Base-by-base conservation (phyloP, 2,797 vertebrate species). In the Neosilurus hyrtlii region DNA sequence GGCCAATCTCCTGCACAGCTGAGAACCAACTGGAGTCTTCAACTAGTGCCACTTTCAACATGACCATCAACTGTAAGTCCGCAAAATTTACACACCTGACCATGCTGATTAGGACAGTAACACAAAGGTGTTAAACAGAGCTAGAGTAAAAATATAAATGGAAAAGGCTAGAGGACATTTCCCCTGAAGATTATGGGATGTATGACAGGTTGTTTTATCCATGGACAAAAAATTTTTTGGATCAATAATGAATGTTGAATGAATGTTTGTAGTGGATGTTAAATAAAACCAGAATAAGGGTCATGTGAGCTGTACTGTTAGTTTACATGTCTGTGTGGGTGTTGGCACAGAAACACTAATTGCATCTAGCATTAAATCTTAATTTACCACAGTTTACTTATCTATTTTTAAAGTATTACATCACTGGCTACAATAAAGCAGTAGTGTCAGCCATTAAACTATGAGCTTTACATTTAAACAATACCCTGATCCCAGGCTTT, bases 61-160 rank as follows among this genome's bases (percentile, higher is more conserved):
- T 93, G 63, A 88, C 88, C 0, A 88, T 94, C 65, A 85, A 83
- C 89, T 94, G 94, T 94, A 70, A 92, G 94, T 94, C 56, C 24
- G 80, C 20, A 73, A 37, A 79, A 68, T 15, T 20, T 20, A 26
- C 30, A 10, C 16, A 73, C 66, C 16, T 43, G 16, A 37, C n/a
- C 70, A 14, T 54, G 68, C 68, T 71, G 68, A 52, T 24, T 51
- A 71, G 68, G n/a, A 51, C 20, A 51, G 15, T 52, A 72, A 43
- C 4, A 43, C 43, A 4, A 8, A 2, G 43, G 43, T 43, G 43
- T 43, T 5, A 43, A 43, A 43, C 43, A 43, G 4, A 8, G 43
- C 43, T 8, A 8, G 4, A 43, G 43, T 43, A 43, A 43, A 8
- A 43, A 43, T 43, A 43, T 43, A 8, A 8, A 43, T 8, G 43